Base-by-base conservation (phyloP, 2,113 vertebrate genomes). In the Phainopepla nitens region DNA sequence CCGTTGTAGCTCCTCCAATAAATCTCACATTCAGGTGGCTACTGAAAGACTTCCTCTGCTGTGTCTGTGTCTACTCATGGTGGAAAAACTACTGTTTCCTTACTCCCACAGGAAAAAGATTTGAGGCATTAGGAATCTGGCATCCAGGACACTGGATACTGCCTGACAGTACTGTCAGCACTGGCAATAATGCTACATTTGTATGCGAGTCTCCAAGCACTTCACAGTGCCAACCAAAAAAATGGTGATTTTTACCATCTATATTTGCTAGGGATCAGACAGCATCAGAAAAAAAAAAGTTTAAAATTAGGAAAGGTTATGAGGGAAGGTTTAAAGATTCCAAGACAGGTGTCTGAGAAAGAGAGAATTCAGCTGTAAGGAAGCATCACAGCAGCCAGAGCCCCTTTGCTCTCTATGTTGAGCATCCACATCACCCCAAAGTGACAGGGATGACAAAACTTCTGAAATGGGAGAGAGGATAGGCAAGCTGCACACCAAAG, bases 401-500 rank as follows among this genome's bases (percentile, higher is more conserved):
- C 70, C 31, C 17, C 82, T 94, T 11, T 75, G 41, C 50, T 80
- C 54, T 76, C 68, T 49, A 3, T 31, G 50, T 8, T 56, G 56
- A 51, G 29, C 0, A 0, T 13, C 75, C 49, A 19, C 21, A 53
- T 68, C 70, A 89, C 62, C 64, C 5, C 1, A 35, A 86, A 81
- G 56, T 36, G 69, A 89, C 36, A 65, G 62, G 10, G 58, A 71
- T 75, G 65, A 85, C 94, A 91, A 61, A 89, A 77, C 23, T 45
- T 57, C 54, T 42, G 72, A 93, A 90, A 49, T 19, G 23, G 70
- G 75, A 90, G 56, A 69, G n/a, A 72, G 45, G 58, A 81, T 4
- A 90, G 39, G 27, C 28, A 19, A 92, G 69, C 39, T 86, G 81
- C 57, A 92, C 61, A 84, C 15, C 85, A 93, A 92, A 93, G 81